A percentile compares a stretch with the other conserved stretches of the same genome.
Evolutionary conservation across 2,797 vertebrate genomes (phyloP).

Genomic region (Molossus alvarezi): DNA sequence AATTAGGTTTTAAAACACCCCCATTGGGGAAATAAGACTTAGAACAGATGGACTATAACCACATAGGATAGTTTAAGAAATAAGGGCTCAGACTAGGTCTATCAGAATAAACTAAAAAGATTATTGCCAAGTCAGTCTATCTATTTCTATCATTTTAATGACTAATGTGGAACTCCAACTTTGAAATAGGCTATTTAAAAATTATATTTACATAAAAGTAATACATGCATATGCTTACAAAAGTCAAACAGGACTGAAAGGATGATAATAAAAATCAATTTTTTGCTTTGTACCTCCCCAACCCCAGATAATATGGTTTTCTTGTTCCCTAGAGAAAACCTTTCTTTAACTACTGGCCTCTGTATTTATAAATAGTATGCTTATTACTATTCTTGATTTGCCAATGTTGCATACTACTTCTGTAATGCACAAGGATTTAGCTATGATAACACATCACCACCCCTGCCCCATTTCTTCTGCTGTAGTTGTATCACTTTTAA

Average conservation of each 20-base stretch:
- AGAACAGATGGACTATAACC: background rate
- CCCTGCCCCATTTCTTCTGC: background rate
- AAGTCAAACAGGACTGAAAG: conserved; percentile 10
- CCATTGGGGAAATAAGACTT: conserved; percentile 50
- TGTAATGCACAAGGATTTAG: background rate
- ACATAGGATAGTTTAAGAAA: conserved; percentile 37
- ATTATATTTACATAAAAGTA: conserved; percentile 7
- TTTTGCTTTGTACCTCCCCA: background rate
- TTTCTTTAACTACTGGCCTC: background rate
- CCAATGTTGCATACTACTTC: background rate
- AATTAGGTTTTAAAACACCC: conserved; percentile 64
- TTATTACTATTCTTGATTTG: conserved; percentile 47
- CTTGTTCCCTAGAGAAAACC: background rate
- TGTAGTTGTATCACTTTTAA: background rate
- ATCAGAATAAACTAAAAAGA: conserved; percentile 1
- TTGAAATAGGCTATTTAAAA: background rate
- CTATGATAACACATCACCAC: background rate
- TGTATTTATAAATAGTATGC: background rate
- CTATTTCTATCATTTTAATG: background rate
- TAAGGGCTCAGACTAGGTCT: background rate
- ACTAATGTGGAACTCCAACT: background rate
- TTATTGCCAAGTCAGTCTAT: background rate
- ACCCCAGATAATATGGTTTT: background rate
- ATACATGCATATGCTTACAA: background rate
- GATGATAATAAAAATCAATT: background rate